Base-by-base conservation (phyloP, 2,113 vertebrate genomes). In the Labeo catla region DNA sequence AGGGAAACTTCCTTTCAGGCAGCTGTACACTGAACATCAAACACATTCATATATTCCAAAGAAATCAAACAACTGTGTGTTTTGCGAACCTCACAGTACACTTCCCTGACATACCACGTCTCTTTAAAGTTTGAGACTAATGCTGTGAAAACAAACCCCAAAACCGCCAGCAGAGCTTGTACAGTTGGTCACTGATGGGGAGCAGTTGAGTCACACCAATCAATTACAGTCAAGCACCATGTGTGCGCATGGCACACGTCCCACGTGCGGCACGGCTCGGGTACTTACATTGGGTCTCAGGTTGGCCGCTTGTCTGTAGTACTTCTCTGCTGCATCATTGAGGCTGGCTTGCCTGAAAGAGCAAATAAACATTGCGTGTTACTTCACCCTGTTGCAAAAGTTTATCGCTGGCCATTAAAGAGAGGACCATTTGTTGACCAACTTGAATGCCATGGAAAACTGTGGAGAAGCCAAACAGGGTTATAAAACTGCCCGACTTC, bases 281-380 rank as follows among this genome's bases (percentile, higher is more conserved):
- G 76, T 94, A 98, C 98, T 99, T 95, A 99, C 98, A 72, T 98
- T 95, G 84, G 98, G 97, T 94, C 97, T 96, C 89, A 99, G 93
- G 86, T 90, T 95, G 12, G 98, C 97, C 80, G 98, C 97, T 93
- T 96, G 95, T 93, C 96, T 94, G 43, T 99, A 99, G 91, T 98
- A 98, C 89, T 95, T 97, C 93, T 99, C 98, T 0, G 98, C 98
- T 88, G 97, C 98, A 91, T 97, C 96, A 80, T 99, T 99, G 87
- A 98, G 97, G 93, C 96, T 99, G 90, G 98, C 98, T 95, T 99
- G 98, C 93, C 98, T 99, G 92, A 89, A 93, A 93, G 74, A 87
- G 83, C 91, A 93, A 90, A 91, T 66, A 91, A 81, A 87, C 72
- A 85, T 76, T 57, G 16, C 49, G 85, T 89, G 87, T 94, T 91